phyloP scores from a whole-genome alignment of 2,888 invertebrate species.

The Rhagium mordax region DNA sequence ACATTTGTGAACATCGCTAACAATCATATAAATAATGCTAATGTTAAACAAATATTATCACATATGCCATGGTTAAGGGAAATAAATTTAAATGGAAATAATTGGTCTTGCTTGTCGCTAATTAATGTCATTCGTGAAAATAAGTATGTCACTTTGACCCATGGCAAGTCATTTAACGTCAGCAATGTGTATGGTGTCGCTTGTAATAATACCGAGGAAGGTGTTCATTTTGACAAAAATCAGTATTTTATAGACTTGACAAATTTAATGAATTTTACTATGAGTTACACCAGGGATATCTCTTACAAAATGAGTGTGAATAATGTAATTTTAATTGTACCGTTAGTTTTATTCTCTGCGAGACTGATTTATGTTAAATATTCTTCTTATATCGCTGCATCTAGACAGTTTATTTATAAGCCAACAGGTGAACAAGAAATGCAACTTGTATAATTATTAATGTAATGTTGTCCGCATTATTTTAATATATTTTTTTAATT shows the following conservation, averaged over 20 bases:
- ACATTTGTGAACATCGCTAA: slow-evolving; percentile 36
- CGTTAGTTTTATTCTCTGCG: slow-evolving; percentile 20
- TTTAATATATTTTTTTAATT: background rate
- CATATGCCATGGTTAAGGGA: slow-evolving; percentile 34
- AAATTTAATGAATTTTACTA: slow-evolving; percentile 20
- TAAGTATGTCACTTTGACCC: slow-evolving; percentile 14
- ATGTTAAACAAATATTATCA: slow-evolving; percentile 30
- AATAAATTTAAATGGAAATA: slow-evolving; percentile 39
- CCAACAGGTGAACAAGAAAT: slow-evolving; percentile 39
- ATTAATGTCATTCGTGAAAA: slow-evolving; percentile 27
- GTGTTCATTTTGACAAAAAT: background rate
- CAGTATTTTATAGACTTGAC: slow-evolving; percentile 9
- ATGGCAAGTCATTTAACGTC: slow-evolving; percentile 35
- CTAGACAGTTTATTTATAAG: slow-evolving; percentile 40
- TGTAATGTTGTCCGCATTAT: background rate
- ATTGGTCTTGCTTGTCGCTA: slow-evolving; percentile 39
- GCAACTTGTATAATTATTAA: slow-evolving; percentile 36
- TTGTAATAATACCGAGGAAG: slow-evolving; percentile 29
- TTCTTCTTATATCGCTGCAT: slow-evolving; percentile 19
- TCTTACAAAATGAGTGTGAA: slow-evolving; percentile 34
- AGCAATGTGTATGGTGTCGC: slow-evolving; percentile 43
- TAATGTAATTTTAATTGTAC: slow-evolving; percentile 22
- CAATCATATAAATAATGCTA: slow-evolving; percentile 38
- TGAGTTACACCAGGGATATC: slow-evolving; percentile 12
- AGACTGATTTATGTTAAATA: slow-evolving; percentile 34